phyloP scores from a whole-genome alignment of 2,888 invertebrate species.

The Scaptomyza flava region DNA sequence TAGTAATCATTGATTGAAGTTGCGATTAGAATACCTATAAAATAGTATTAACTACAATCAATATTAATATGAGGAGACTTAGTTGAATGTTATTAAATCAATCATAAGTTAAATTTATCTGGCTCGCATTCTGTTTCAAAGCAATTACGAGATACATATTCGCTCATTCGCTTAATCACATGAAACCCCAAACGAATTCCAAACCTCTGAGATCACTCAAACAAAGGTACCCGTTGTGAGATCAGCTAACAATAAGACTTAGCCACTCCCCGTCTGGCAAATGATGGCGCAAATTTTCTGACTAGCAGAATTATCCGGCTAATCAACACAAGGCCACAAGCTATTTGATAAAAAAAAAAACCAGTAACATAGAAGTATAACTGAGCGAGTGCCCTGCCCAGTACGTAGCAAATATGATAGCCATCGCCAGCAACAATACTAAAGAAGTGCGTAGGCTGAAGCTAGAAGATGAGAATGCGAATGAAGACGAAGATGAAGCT shows the following conservation, averaged over 20 bases:
- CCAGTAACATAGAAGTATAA: conserved; percentile 27
- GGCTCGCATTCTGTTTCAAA: conserved; percentile 17
- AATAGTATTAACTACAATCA: too few species aligned
- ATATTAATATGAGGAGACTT: too few species aligned
- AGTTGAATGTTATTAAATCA: background rate
- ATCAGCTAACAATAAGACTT: conserved; percentile 52
- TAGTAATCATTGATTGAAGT: too few species aligned
- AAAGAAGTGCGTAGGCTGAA: conserved; percentile 69
- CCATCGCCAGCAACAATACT: conserved; percentile 54
- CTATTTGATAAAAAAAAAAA: conserved; percentile 30
- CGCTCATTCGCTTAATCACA: conserved; percentile 1
- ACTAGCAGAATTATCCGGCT: conserved; percentile 63
- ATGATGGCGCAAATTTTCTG: conserved; percentile 59
- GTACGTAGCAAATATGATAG: conserved; percentile 55
- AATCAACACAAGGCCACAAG: conserved; percentile 58
- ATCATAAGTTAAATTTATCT: conserved; percentile 11
- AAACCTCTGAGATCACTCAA: conserved; percentile 39
- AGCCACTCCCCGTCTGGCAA: conserved; percentile 63
- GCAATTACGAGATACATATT: conserved; percentile 19
- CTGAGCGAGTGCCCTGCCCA: conserved; percentile 55
- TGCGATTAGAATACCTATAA: too few species aligned
- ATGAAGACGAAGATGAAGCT: conserved; percentile 9
- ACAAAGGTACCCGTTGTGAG: conserved; percentile 33
- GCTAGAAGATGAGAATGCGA: conserved; percentile 31
- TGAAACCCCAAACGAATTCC: conserved; percentile 32